phyloP scores from a whole-genome alignment of 2,888 invertebrate species.

The Microplitis deprimator region DNA sequence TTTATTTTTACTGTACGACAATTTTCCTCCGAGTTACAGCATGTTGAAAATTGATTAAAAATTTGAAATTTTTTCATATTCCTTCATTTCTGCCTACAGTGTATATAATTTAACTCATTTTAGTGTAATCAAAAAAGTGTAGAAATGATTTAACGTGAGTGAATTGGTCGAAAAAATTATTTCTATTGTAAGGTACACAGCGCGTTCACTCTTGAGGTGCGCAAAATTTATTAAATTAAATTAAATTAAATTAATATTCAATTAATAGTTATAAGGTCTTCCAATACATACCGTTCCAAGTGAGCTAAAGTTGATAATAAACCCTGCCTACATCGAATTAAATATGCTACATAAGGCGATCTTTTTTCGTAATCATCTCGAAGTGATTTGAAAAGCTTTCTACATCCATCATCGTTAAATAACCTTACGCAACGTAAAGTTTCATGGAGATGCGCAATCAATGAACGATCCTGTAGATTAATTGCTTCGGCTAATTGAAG shows the following conservation, averaged over 20 bases:
- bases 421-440: slow-evolving; percentile 84
- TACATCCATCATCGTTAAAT: slow-evolving; percentile 81
- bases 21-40: too few species aligned
- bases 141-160: too few species aligned
- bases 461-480: slow-evolving; percentile 83
- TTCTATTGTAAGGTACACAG: too few species aligned
- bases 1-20: too few species aligned
- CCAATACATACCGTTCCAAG: slow-evolving; percentile 75
- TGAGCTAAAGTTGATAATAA: slow-evolving; percentile 83
- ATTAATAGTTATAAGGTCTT: too few species aligned
- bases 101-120: too few species aligned
- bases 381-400: slow-evolving; percentile 81
- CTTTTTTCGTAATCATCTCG: slow-evolving; percentile 84
- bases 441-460: slow-evolving; percentile 86
- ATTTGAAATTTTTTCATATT: too few species aligned
- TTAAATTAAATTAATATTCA: neutral
- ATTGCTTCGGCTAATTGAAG: slow-evolving; percentile 87
- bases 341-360: slow-evolving; percentile 86
- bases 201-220: too few species aligned
- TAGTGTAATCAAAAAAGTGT: too few species aligned
- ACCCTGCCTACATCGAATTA: slow-evolving; percentile 85
- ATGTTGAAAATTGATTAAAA: too few species aligned
- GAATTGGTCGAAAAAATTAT: too few species aligned
- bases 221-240: slow-evolving; percentile 11
- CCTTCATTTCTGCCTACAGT: too few species aligned